Base-by-base conservation (phyloP, 2,797 vertebrate species). In the Schizopygopsis pylzovi region DNA sequence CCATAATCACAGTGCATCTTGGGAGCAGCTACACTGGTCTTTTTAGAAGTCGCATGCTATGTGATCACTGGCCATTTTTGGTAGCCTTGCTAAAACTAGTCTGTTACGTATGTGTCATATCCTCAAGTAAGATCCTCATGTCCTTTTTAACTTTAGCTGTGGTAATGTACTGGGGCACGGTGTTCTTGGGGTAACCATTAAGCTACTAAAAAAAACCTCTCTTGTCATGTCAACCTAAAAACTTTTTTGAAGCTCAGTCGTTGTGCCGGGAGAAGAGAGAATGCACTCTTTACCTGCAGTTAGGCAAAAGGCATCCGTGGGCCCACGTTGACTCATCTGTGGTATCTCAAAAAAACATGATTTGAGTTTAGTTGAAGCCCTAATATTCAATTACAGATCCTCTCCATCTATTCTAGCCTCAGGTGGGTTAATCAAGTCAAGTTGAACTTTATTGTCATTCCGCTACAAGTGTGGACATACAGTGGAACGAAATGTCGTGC, bases 321-420 rank as follows among this genome's bases (percentile, higher is more conserved):
- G n/a, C 16, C 39, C 75, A 59, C 12, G 39, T 25, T 37, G 75
- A 43, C 33, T 16, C 33, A 67, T 18, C 15, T 67, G 65, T 67
- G 33, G 16, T 45, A 43, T 71, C 52, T 59, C 20, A 37, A 59
- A 43, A n/a, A 15, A n/a, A 6, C 9, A 80, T 63, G 5, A 80
- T 85, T 45, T 49, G 20, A 63, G 67, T 72, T 79, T 63, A 80
- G 25, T 33, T 59, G 25, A 79, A 85, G 43, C 13, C 2, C 76
- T 45, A 43, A 2, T 67, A 49, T 39, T 72, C 52, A 61, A 71
- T 72, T 41, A 49, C 41, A 39, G 12, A 61, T 63, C 13, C 28
- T 39, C 54, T 72, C 67, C 47, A 59, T 59, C 75, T 71, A 70
- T 59, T 68, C 67, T 72, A 72, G 68, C 77, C 52, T 65, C 84